Base-by-base conservation (phyloP, 2,888 invertebrate species). In the Torymus tubicola region DNA sequence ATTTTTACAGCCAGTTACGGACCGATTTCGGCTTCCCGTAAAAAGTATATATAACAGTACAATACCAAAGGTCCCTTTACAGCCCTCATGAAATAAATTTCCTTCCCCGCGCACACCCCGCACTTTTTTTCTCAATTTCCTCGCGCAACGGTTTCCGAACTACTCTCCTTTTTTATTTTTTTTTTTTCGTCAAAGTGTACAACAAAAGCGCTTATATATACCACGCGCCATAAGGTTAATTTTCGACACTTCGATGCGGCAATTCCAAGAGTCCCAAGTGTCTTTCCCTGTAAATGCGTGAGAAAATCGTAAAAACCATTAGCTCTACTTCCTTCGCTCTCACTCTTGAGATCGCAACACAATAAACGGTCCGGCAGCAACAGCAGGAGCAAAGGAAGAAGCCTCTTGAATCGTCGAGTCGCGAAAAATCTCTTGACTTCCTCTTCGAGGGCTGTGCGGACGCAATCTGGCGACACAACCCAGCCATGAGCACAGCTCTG, bases 371-470 rank as follows among this genome's bases (percentile, higher is more conserved):
- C 10, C 60, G 61, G 63, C 69, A 58, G 65, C 63, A 64, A 53
- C n/a, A 60, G n/a, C 31, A 31, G 31, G 5, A 31, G 18, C 24
- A 64, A 12, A 78, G 74, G 72, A 79, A 78, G 75, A 63, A 75
- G 75, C 63, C 60, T 67, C 81, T 81, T 53, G 70, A 78, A 31
- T n/a, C n/a, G 64, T 14, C 65, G 75, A 71, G 63, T 81, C 71
- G 81, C 78, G 78, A 81, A 81, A 81, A 79, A 72, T 70, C 78
- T 68, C 81, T 78, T 18, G 73, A 72, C 78, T 80, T 76, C 80
- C 75, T 55, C 50, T n/a, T 55, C 13, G 61, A 70, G 67, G n/a
- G n/a, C n/a, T n/a, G n/a, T 42, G 65, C 16, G 31, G 71, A 61
- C 52, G 80, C 80, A 80, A 80, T 80, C 80, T 80, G 74, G 79